These are phyloP conservation scores for Ceuthmochares aereus DNA, from an alignment of 2,113 vertebrate species.

Conservation along the genomic window DNA sequence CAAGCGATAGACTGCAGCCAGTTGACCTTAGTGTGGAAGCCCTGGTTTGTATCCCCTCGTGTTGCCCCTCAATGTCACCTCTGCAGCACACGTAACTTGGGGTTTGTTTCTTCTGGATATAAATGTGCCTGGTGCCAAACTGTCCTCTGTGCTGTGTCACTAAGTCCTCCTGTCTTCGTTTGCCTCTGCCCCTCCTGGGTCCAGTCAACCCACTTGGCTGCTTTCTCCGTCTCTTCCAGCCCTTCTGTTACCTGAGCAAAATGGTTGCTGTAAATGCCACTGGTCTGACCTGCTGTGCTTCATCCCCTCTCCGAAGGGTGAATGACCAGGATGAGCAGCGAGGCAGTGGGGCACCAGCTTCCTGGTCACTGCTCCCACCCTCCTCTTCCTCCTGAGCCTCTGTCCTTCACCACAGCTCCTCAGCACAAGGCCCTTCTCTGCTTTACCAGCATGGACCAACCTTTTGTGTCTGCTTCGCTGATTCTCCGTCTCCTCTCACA, in stretches of 20 bases:
- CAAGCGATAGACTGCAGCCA: background rate
- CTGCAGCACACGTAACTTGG: background rate
- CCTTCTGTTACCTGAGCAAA: background rate
- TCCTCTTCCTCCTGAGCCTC: background rate
- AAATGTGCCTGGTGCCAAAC: background rate
- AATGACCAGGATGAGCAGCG: background rate
- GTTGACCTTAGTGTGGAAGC: background rate
- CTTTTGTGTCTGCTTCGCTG: background rate
- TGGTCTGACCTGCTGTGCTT: background rate
- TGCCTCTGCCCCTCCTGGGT: background rate
- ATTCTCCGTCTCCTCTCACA: conserved; percentile 26
- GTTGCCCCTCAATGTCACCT: background rate
- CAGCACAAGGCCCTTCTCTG: background rate
- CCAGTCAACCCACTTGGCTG: background rate
- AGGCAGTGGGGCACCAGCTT: background rate
- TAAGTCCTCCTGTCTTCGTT: background rate
- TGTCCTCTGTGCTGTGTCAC: background rate
- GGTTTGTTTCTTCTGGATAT: background rate
- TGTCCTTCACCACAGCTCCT: background rate
- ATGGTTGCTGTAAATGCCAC: background rate
- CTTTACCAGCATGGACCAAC: background rate
- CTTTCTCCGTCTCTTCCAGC: background rate
- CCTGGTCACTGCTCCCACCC: background rate
- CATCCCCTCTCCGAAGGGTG: background rate
- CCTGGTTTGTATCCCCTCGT: background rate